Evolutionary conservation across 2,797 vertebrate species (phyloP), one percentile per base, ranked within the genome.

Genomic region (Sebastes iracundus): DNA sequence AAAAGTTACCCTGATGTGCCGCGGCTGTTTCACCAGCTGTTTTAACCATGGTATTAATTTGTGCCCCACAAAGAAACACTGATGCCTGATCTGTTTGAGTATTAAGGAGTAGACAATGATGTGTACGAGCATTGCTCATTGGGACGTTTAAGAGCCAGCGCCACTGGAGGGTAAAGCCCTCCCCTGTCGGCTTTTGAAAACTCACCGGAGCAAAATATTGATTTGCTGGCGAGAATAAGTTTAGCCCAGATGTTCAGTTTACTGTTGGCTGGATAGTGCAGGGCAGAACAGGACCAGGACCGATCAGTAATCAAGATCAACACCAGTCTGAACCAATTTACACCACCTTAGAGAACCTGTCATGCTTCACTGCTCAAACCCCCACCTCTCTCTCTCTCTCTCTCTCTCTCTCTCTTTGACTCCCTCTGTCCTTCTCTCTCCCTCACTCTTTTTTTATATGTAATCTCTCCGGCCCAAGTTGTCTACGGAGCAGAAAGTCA

Each of bases 401-500:
- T 22, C 56, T 33, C 27, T 28, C 30, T 22, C 56, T 32, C 28
- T 38, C 56, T 78, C 77, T 87, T 77, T 90, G 72, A 87, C 77
- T 79, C 67, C 69, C 71, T 82, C 71, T 73, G 56, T 78, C 62
- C 68, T 73, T 72, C 70, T 61, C 64, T 75, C 60, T 75, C 73
- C 33, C 35, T 75, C 38, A 61, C 30, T 75, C 67, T 76, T 88
- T 58, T 85, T 85, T 88, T 86, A 82, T 81, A 85, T 91, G 88
- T 93, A 93, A 94, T 94, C 89, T 93, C 81, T 72, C 22, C 81
- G 71, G 77, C 83, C 79, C 74, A 79, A 92, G 88, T 93, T 93
- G 89, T 93, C 88, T 87, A 82, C 53, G 4, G 83, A 92, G 90
- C 88, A 93, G 87, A 95, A 94, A 94, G 93, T 94, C 93, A 94